Evolutionary conservation across 2,113 vertebrate genomes (phyloP), one percentile per base, ranked within the genome.

Genomic region (Ovibos moschatus): DNA sequence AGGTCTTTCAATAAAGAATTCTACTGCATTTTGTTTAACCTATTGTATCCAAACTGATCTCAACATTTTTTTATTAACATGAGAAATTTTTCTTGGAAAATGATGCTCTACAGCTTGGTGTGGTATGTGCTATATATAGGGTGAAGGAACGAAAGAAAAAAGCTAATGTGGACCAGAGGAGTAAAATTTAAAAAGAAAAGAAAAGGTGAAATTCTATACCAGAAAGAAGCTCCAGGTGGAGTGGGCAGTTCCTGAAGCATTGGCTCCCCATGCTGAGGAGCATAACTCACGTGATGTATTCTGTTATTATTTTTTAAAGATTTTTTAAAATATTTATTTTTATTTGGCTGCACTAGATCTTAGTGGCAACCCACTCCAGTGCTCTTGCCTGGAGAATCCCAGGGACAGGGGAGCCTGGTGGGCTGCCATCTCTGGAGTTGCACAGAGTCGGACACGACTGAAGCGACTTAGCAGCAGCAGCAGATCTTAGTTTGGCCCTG

Each of bases 1-100:
- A 93, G 89, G 55, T 82, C 47, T 85, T 82, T 28, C 23, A 53
- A 27, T 51, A 62, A 89, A 94, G 23, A 85, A 81, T 50, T 76
- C 43, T 12, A 67, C n/a, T 93, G 67, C 3, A 8, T 85, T 60
- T 81, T 87, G 30, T 50, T 87, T 85, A 25, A 88, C 13, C 19
- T 81, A 51, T 27, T 15, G 67, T 51, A 47, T 36, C 60, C 43
- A 74, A 43, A 15, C 10, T 25, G 9, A 23, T 28, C 19, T 82
- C 51, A 67, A n/a, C 17, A 8, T 11, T 27, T 45, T 47, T 50
- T 74, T 16, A 74, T 62, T 78, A 78, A 76, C 0, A 3, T 0
- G 19, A 88, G 43, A 51, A 33, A 16, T 51, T 93, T 90, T 88
- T 87, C 36, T 86, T 50, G 30, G 28, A 57, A 88, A 88, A 43